phyloP scores from a whole-genome alignment of 2,113 vertebrate genomes.

The Thryonomys swinderianus region DNA sequence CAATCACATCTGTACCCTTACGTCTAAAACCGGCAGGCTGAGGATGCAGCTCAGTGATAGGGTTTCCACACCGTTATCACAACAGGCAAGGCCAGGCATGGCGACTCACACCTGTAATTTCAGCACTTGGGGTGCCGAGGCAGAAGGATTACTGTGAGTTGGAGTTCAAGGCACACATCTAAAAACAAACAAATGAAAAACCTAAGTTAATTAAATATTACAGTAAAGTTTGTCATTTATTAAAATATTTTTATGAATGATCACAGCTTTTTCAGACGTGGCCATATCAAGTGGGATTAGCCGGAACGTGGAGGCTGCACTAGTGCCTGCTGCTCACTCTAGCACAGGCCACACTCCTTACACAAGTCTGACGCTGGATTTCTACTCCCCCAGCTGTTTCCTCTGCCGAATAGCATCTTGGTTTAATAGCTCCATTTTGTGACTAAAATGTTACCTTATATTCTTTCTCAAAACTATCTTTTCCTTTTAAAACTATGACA shows the following conservation, averaged over 20 bases:
- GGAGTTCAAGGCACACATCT: no score
- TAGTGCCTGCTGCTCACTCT: background rate
- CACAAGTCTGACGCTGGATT: background rate
- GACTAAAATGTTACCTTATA: background rate
- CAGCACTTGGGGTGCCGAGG: no score
- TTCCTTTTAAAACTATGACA: background rate
- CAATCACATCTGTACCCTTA: background rate
- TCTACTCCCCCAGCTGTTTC: background rate
- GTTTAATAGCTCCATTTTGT: background rate
- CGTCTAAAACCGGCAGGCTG: background rate
- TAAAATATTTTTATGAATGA: background rate
- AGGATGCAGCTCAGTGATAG: background rate
- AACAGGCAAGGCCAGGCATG: no score
- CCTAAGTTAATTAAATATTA: background rate
- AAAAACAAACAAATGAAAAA: no score
- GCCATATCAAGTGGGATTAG: background rate
- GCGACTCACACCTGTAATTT: no score
- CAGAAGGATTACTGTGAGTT: no score
- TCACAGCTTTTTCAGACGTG: background rate
- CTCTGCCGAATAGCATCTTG: no score
- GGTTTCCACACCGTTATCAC: background rate
- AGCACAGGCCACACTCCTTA: background rate
- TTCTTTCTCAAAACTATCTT: background rate
- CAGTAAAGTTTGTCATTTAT: background rate
- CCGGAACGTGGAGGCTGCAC: background rate